phyloP scores from a whole-genome alignment of 64 coral and sea anemone species.

The Montipora efflorescens region DNA sequence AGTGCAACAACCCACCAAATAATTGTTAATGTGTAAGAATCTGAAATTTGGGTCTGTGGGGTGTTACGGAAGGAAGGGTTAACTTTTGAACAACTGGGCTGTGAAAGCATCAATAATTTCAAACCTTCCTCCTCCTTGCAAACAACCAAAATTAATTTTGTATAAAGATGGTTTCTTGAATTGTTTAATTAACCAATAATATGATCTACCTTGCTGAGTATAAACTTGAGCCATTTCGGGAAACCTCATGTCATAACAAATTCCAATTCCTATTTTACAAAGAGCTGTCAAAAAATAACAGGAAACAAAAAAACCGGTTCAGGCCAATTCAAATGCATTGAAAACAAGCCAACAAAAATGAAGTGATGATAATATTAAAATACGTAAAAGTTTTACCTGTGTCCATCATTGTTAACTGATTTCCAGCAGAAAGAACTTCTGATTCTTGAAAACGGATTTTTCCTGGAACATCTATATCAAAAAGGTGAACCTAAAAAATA shows the following conservation, averaged over 20 bases:
- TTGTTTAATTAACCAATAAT: background rate
- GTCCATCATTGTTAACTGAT: slow-evolving; percentile 83
- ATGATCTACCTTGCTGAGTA: slow-evolving; percentile 75
- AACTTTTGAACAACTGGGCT: too few species aligned
- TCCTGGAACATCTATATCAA: slow-evolving; percentile 99
- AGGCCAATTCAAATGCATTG: background rate
- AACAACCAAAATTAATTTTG: too few species aligned
- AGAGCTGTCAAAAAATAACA: slow-evolving; percentile 64
- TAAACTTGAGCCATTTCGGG: slow-evolving; percentile 93
- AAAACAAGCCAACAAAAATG: background rate
- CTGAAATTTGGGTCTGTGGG: too few species aligned
- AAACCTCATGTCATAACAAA: slow-evolving; percentile 97
- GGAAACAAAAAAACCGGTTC: background rate
- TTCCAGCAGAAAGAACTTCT: slow-evolving; percentile 82
- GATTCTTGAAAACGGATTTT: slow-evolving; percentile 97
- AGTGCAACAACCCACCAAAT: too few species aligned
- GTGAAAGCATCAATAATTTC: too few species aligned
- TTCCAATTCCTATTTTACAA: slow-evolving; percentile 97
- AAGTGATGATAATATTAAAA: too few species aligned
- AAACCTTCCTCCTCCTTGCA: too few species aligned
- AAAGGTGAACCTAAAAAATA: slow-evolving; percentile 84
- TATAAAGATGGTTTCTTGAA: background rate
- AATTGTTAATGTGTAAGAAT: too few species aligned
- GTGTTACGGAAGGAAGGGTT: too few species aligned
- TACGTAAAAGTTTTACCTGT: slow-evolving; percentile 60